Conservation (phyloP, 2,888 invertebrate genomes). For the Halictus quadricinctus region DNA sequence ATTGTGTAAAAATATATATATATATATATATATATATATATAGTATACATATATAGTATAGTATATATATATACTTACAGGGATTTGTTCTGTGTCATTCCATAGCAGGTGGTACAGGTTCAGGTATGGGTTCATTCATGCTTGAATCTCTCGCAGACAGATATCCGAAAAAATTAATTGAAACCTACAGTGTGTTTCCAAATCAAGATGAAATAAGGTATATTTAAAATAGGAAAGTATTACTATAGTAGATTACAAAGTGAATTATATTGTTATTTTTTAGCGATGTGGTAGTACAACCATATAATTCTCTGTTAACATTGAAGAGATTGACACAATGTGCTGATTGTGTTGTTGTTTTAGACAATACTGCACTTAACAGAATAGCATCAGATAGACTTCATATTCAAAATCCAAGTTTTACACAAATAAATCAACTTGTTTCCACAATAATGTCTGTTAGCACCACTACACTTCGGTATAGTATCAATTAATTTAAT, state of each 20-base stretch:
- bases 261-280: slow-evolving; percentile 65
- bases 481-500: slow-evolving; percentile 45
- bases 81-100: slow-evolving; percentile 99
- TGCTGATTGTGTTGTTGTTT: slow-evolving; percentile 97
- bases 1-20: too few relatives aligned
- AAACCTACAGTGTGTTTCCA: slow-evolving; percentile 99
- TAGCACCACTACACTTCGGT: slow-evolving; percentile 96
- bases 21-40: background rate
- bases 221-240: background rate
- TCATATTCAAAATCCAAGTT: slow-evolving; percentile 97
- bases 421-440: slow-evolving; percentile 97
- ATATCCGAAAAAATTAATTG: slow-evolving; percentile 98
- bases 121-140: slow-evolving; percentile 99
- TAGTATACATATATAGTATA: background rate
- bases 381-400: slow-evolving; percentile 96
- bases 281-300: slow-evolving; percentile 98
- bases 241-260: slow-evolving; percentile 10
- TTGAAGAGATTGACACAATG: slow-evolving; percentile 96
- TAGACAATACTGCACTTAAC: slow-evolving; percentile 99
- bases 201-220: slow-evolving; percentile 97
- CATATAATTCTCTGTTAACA: slow-evolving; percentile 97
- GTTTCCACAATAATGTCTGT: slow-evolving; percentile 99
- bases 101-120: slow-evolving; percentile 99
- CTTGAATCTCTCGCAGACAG: slow-evolving; percentile 94
- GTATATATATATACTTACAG: slow-evolving; percentile 80